These are phyloP conservation scores for Pteria penguin DNA, from an alignment of 2,888 invertebrate species.

Conservation along the genomic window DNA sequence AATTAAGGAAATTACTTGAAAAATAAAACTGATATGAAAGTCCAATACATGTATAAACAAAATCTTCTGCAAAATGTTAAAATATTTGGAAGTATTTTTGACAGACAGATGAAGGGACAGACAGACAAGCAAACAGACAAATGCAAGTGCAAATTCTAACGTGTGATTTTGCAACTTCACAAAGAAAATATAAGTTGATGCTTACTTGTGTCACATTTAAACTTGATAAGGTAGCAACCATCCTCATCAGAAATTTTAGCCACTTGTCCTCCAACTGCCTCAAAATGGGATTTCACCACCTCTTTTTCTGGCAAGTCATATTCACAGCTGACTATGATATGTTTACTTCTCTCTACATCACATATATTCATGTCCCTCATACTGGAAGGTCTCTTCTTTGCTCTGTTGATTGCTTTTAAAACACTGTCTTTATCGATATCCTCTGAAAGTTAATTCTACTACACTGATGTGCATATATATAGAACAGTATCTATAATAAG, in stretches of 20 bases:
- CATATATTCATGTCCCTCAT: neutral
- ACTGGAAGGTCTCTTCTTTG: too few species aligned
- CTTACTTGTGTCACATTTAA: constrained; percentile 14
- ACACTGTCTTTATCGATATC: too few species aligned
- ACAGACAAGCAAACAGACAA: too few species aligned
- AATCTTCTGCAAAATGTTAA: neutral
- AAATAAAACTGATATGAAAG: too few species aligned
- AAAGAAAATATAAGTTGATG: too few species aligned
- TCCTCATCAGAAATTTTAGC: neutral
- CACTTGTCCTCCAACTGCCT: constrained; percentile 1
- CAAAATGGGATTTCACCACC: constrained; percentile 16
- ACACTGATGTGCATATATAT: too few species aligned
- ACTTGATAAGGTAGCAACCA: constrained; percentile 10
- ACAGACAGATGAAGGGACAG: too few species aligned
- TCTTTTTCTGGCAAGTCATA: neutral
- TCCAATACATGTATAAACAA: neutral
- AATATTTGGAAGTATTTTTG: neutral
- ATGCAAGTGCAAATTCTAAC: too few species aligned
- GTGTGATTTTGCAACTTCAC: neutral
- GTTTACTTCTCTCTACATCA: constrained; percentile 4
- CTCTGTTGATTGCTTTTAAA: too few species aligned
- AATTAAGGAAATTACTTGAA: too few species aligned
- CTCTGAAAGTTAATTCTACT: too few species aligned
- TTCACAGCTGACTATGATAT: constrained; percentile 23
- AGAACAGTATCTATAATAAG: too few species aligned